These are phyloP conservation scores for Nilaparvata lugens DNA, from an alignment of 1,140 invertebrate species.

Conservation along the genomic window DNA sequence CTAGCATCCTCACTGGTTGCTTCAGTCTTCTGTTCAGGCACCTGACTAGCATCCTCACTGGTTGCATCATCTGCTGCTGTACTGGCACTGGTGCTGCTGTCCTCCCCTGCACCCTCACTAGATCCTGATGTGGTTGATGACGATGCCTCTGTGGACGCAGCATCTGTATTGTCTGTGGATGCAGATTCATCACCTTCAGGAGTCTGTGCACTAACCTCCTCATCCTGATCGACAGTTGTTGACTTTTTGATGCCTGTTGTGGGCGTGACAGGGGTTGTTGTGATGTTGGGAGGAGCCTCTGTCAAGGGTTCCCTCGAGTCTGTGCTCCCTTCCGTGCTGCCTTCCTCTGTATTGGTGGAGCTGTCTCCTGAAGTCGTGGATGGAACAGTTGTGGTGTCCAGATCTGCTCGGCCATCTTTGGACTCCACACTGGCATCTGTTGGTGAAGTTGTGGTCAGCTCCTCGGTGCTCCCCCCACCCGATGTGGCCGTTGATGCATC, in stretches of 20 bases:
- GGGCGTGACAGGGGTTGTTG: not conserved
- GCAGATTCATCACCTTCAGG: too few species aligned
- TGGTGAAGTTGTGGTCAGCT: constrained; percentile 11
- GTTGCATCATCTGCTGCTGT: not conserved
- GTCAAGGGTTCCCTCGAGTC: not conserved
- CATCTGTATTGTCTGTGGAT: not conserved
- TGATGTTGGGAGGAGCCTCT: too few species aligned
- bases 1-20: not conserved
- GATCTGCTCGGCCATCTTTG: not conserved
- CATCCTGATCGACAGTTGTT: not conserved
- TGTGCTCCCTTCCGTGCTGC: not conserved
- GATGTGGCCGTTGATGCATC: not conserved
- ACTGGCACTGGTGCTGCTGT: not conserved
- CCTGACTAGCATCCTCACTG: not conserved
- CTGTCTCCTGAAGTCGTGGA: not conserved
- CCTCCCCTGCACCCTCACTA: not conserved
- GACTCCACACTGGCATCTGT: not conserved
- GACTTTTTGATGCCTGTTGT: not conserved
- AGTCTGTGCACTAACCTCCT: too few species aligned
- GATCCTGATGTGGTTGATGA: not conserved
- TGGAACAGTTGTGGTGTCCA: constrained; percentile 11
- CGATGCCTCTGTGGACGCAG: not conserved
- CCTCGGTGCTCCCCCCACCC: not conserved
- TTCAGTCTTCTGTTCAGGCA: not conserved
- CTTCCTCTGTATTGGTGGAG: too few species aligned